Conservation (phyloP, 2,888 invertebrate species). For the Orthonychiurus folsomi region DNA sequence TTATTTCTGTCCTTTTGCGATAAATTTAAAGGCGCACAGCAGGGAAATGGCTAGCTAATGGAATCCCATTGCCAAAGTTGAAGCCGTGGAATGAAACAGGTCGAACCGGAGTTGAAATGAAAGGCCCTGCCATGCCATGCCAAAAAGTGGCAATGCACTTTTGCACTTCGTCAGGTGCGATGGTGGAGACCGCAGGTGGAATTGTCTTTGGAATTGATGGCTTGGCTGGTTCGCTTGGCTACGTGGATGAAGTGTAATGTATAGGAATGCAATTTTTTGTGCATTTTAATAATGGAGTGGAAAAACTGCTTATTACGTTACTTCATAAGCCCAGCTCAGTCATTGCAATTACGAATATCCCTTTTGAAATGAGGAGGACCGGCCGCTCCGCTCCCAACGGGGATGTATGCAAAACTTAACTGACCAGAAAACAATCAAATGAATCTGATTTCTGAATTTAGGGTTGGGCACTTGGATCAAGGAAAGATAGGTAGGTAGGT, state of each 20-base stretch:
- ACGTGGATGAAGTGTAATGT: neutral
- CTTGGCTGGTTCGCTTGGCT: neutral
- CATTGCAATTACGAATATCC: too few relatives aligned
- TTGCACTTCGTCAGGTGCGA: neutral
- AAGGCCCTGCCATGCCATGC: neutral
- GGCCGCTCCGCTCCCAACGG: too few relatives aligned
- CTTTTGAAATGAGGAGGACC: too few relatives aligned
- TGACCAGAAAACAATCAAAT: too few relatives aligned
- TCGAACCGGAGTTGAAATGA: neutral
- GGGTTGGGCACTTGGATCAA: conserved; percentile 1
- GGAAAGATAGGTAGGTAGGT: too few relatives aligned
- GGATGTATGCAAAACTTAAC: too few relatives aligned
- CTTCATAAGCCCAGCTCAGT: neutral
- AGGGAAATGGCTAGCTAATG: too few relatives aligned
- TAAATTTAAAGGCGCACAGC: too few relatives aligned
- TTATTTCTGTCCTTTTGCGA: too few relatives aligned
- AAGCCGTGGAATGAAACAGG: neutral
- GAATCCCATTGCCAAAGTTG: too few relatives aligned
- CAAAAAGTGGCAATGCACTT: conserved; percentile 1
- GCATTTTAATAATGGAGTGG: neutral
- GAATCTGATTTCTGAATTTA: neutral
- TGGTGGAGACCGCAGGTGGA: neutral
- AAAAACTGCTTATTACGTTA: neutral
- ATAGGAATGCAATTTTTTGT: conserved; percentile 1
- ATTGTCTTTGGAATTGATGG: neutral